Base-by-base conservation (phyloP, 2,797 vertebrate genomes). In the Argyrosomus regius region DNA sequence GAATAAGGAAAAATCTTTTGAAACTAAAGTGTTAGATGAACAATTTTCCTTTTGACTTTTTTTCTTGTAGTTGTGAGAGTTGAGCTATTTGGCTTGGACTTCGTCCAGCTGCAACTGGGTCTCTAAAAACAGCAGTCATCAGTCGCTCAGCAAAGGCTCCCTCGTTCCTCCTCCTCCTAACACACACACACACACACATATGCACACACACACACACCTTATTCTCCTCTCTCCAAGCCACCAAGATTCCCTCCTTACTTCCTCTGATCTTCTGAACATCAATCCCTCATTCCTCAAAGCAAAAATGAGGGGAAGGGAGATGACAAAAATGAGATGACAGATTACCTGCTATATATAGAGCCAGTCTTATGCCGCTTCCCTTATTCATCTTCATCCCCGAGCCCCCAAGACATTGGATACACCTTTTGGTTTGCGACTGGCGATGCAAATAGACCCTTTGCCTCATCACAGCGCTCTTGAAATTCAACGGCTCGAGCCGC, bases 331-430 rank as follows among this genome's bases (percentile, higher is more conserved):
- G 80, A 88, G 89, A 92, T 92, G 93, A 94, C 89, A 93, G 92
- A 94, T 93, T 89, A 93, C 87, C 86, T 89, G 83, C 94, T 94
- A 94, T 93, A 88, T 93, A 93, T 93, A 93, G 91, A 90, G 79
- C 64, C 61, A 49, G 83, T 86, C 77, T 89, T 83, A 39, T 74
- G 79, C 82, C 24, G 62, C 80, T 80, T 81, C 78, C 80, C 86
- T 87, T 87, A 88, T 93, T 93, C 91, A 92, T 93, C 84, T 91
- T 88, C 84, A 39, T 77, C 78, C 53, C 48, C 11, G 41, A 60
- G 24, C 83, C 91, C 87, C 80, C 71, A 76, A 89, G 88, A 90
- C 86, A 93, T 75, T 75, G 78, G 87, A 85, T 90, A 90, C 87
- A 92, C 90, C 88, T 91, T 91, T 87, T 60, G 86, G 72, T 88